These are phyloP conservation scores for Aphelinus certus DNA, from an alignment of 1,140 invertebrate species.

Conservation along the genomic window DNA sequence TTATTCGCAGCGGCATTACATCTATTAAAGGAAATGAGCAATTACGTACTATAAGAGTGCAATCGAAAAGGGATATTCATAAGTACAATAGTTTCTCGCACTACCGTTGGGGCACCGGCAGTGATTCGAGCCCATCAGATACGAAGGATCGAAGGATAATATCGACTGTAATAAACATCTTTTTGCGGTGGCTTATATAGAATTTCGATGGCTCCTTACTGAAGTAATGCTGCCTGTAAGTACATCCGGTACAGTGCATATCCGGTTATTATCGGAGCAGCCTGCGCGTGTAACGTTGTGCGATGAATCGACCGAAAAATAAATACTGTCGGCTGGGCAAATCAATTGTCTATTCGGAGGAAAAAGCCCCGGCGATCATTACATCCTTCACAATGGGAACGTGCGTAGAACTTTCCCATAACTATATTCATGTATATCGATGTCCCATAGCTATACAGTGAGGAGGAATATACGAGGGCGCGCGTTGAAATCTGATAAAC, in stretches of 20 bases:
- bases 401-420: too few species aligned
- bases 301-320: conserved; percentile 22
- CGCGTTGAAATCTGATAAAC: too few species aligned
- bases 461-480: too few species aligned
- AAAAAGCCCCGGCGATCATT: too few species aligned
- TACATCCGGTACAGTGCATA: conserved; percentile 30
- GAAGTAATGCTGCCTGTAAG: conserved; percentile 18
- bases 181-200: not conserved
- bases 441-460: too few species aligned
- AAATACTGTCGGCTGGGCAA: conserved; percentile 3
- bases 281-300: not conserved
- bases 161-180: conserved; percentile 8
- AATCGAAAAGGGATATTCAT: not conserved
- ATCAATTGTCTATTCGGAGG: not conserved
- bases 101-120: not conserved
- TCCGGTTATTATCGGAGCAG: conserved; percentile 21
- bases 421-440: too few species aligned
- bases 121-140: not conserved
- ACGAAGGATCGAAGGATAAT: not conserved
- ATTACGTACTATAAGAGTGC: not conserved
- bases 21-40: not conserved
- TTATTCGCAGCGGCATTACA: not conserved
- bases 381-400: too few species aligned
- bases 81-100: not conserved
- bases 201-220: conserved; percentile 10